Conservation (phyloP, 2,113 vertebrate genomes). For the Empidonax traillii region DNA sequence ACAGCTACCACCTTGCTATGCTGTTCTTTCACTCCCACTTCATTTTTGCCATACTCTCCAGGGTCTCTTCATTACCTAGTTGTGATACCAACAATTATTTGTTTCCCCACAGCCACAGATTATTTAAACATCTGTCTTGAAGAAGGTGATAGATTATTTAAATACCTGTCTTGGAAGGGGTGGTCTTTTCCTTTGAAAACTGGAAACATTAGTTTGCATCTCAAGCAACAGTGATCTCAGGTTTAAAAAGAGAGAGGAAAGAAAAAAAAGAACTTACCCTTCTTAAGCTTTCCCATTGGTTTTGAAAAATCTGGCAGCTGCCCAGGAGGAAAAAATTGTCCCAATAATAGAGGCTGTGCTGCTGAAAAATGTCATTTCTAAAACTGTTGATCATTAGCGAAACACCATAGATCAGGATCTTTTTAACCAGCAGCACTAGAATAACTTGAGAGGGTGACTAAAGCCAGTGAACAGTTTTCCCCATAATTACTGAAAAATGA, state of each 20-base stretch:
- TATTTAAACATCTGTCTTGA: neutral
- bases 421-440: slow-evolving; percentile 57
- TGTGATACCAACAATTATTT: neutral
- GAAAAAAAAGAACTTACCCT: neutral
- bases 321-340: neutral
- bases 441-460: slow-evolving; percentile 42
- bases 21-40: neutral
- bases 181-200: neutral
- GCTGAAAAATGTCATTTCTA: slow-evolving; percentile 34
- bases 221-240: neutral
- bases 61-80: neutral
- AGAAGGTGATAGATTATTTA: neutral
- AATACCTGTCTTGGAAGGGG: neutral
- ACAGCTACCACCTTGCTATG: neutral
- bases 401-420: slow-evolving; percentile 53
- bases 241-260: neutral
- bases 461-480: slow-evolving; percentile 43
- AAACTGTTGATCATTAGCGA: slow-evolving; percentile 57
- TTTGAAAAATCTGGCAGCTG: slow-evolving; percentile 15
- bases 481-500: slow-evolving; percentile 62
- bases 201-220: neutral
- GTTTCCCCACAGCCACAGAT: neutral
- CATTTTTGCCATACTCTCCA: neutral
- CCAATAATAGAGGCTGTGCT: slow-evolving; percentile 3
- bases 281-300: neutral